A percentile compares a stretch with the other conserved stretches of the same genome.
These are phyloP conservation scores for Pseudomyrmex gracilis DNA, from an alignment of 1,140 invertebrate genomes.

Conservation along the genomic window DNA sequence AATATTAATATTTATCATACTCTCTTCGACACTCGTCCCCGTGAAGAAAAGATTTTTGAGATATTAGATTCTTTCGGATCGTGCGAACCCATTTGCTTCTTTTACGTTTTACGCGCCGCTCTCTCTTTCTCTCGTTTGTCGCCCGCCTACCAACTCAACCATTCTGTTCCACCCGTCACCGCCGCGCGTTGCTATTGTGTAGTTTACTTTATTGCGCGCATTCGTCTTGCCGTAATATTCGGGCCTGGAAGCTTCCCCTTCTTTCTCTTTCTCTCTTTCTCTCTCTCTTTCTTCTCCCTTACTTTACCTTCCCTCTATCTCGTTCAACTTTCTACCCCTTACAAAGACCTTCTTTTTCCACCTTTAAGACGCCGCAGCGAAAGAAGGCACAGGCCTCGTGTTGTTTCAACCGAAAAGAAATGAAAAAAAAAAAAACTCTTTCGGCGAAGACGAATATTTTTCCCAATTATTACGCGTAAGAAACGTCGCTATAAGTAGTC, in stretches of 20 bases:
- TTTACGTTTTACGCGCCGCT: neutral
- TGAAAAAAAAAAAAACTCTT: neutral
- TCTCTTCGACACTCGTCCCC: slow-evolving; percentile 26
- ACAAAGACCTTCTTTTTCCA: slow-evolving; percentile 32
- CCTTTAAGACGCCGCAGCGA: neutral
- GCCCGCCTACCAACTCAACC: slow-evolving; percentile 39
- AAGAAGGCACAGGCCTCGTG: neutral
- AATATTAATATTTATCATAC: neutral
- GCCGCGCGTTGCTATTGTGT: slow-evolving; percentile 70
- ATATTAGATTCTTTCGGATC: slow-evolving; percentile 34
- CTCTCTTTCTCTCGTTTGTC: neutral
- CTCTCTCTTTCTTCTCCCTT: neutral
- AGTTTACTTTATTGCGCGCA: slow-evolving; percentile 78
- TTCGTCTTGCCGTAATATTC: slow-evolving; percentile 78
- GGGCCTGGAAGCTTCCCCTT: slow-evolving; percentile 35
- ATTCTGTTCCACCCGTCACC: slow-evolving; percentile 42
- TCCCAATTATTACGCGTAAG: neutral
- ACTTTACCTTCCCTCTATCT: slow-evolving; percentile 6
- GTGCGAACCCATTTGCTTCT: slow-evolving; percentile 24
- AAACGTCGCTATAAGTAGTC: neutral
- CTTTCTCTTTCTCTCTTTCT: neutral
- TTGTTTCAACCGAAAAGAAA: slow-evolving; percentile 19
- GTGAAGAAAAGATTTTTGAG: neutral
- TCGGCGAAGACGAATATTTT: neutral
- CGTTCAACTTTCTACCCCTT: slow-evolving; percentile 32